Base-by-base conservation (phyloP, 2,113 vertebrate genomes). In the Piaya cayana region DNA sequence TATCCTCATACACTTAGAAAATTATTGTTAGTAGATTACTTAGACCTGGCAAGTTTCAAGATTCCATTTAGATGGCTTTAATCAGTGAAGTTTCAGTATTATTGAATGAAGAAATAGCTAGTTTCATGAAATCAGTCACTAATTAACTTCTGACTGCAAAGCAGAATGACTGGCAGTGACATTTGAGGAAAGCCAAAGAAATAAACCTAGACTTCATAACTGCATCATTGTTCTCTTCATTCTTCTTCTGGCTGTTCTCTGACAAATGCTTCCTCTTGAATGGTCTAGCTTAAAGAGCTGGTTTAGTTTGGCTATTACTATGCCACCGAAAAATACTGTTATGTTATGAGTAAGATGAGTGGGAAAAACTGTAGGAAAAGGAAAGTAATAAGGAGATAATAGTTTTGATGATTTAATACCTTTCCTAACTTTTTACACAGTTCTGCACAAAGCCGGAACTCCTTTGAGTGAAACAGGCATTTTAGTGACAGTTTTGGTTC, bases 401-500 rank as follows among this genome's bases (percentile, higher is more conserved):
- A 63, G 14, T 37, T 50, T 32, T 47, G 23, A 69, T 20, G 19
- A 30, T 53, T 89, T 58, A 79, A 59, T 98, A 98, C 98, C 98
- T 98, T 98, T 95, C 98, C 98, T 36, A 98, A 85, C 78, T 93
- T 97, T 92, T 98, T 98, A 56, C 97, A 98, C 12, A 98, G 88
- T 53, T 98, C 97, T 77, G 97, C 98, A 56, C 97, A 98, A 17
- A 98, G 98, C 55, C 76, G 95, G 87, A 98, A 98, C 76, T 98
- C 98, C 93, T 98, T 98, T 37, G 98, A 97, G 0, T 97, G 97
- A 84, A 96, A 96, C 74, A 98, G 93, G 82, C 98, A 98, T 92
- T 98, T 98, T 18, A 98, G 95, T 23, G 98, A 97, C 20, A 98
- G 95, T 58, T 98, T 97, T 53, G 98, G 98, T 77, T 98, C 98